phyloP scores from a whole-genome alignment of 2,113 vertebrate species.

The Hirundichthys speculiger region DNA sequence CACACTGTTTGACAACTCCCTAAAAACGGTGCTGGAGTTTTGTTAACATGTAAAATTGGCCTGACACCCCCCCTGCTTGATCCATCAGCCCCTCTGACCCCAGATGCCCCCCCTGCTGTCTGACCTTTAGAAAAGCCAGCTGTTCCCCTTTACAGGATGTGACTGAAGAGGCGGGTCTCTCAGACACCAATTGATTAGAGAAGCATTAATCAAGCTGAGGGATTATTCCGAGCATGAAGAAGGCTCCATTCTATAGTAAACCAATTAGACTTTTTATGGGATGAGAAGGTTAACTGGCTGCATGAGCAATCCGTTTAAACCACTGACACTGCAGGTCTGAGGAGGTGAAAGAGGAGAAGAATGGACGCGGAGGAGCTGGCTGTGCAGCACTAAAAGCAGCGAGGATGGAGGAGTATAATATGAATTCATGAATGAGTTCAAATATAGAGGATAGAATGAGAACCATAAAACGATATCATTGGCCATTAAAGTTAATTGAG shows the following conservation, averaged over 20 bases:
- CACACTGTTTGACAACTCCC: constrained; percentile 37
- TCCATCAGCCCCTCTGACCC: constrained; percentile 90
- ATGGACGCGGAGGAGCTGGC: constrained; percentile 39
- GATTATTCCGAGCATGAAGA: constrained; percentile 89
- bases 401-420: constrained; percentile 37
- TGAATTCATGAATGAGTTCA: constrained; percentile 54
- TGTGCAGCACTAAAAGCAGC: constrained; percentile 26
- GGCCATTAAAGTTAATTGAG: constrained; percentile 82
- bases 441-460: constrained; percentile 59
- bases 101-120: constrained; percentile 79
- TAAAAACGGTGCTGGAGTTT: constrained; percentile 46
- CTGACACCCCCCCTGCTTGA: constrained; percentile 85
- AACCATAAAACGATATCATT: constrained; percentile 77
- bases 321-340: constrained; percentile 71
- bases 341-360: constrained; percentile 54
- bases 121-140: constrained; percentile 96
- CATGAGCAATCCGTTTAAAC: constrained; percentile 80
- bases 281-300: constrained; percentile 89
- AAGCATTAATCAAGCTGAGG: constrained; percentile 94
- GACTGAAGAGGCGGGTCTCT: constrained; percentile 89
- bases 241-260: constrained; percentile 89
- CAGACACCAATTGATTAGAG: constrained; percentile 96
- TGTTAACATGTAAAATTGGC: constrained; percentile 80
- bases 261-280: constrained; percentile 91
- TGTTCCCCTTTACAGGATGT: constrained; percentile 89